Percentiles rank a stretch among this genome's conserved stretches.
These are phyloP conservation scores for Calypte anna DNA, from an alignment of 2,113 vertebrate genomes.

Conservation along the genomic window DNA sequence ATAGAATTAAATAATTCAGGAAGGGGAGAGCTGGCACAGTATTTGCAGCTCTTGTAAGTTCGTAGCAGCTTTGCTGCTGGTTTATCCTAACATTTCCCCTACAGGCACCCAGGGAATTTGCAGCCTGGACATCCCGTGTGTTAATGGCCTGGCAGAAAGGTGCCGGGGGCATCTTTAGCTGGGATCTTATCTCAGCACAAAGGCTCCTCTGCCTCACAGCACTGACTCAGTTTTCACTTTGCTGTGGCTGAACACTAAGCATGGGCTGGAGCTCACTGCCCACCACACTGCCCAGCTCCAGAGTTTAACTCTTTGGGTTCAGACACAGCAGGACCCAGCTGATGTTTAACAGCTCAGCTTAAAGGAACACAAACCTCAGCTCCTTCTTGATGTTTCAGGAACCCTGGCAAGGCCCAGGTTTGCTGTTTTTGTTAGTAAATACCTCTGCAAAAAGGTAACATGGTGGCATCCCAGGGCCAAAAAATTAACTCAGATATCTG, in stretches of 20 bases:
- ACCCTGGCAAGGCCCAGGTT: not conserved
- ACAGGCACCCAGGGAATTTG: not conserved
- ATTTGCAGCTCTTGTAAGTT: fast-evolving
- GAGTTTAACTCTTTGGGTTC: not conserved
- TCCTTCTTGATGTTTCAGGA: not conserved
- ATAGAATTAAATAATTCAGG: fast-evolving
- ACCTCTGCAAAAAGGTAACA: not conserved
- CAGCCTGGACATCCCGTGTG: not conserved
- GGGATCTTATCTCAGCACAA: not conserved
- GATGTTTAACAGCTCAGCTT: not conserved
- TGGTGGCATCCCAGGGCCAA: not conserved
- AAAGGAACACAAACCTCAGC: not conserved
- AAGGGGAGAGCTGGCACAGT: not conserved
- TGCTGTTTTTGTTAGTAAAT: fast-evolving
- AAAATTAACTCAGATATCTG: not conserved
- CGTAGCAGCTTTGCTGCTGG: not conserved
- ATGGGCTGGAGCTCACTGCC: not conserved
- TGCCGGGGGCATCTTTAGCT: not conserved
- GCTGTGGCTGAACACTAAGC: not conserved
- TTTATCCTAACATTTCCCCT: not conserved
- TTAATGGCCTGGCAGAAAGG: not conserved
- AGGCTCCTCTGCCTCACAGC: not conserved
- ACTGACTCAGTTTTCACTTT: not conserved
- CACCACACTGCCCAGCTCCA: fast-evolving
- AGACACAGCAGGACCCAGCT: not conserved